phyloP scores from a whole-genome alignment of 1,140 invertebrate species.

The Thaumetopoea pityocampa region DNA sequence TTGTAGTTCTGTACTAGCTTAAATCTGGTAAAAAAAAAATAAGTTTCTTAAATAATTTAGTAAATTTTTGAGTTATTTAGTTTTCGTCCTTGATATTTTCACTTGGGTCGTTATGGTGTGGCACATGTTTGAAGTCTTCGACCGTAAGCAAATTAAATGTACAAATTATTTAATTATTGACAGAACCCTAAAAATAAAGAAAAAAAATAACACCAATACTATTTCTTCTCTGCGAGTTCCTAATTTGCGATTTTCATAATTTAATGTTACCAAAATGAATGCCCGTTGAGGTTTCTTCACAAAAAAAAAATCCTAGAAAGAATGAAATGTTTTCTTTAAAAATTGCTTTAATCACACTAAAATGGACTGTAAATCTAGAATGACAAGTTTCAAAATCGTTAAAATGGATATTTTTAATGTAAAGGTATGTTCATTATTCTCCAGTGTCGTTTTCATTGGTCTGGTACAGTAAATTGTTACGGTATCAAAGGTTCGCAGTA shows the following conservation, averaged over 20 bases:
- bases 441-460: no score
- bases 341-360: slow-evolving; percentile 27
- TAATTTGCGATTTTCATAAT: slow-evolving; percentile 51
- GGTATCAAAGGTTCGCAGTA: no score
- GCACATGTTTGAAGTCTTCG: no score
- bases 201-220: slow-evolving; percentile 29
- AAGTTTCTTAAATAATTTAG: no score
- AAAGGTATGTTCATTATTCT: slow-evolving; percentile 44
- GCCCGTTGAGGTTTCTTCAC: slow-evolving; percentile 29
- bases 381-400: slow-evolving; percentile 21
- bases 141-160: no score
- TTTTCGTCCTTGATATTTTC: no score
- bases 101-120: no score
- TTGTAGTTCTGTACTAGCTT: no score
- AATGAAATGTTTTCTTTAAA: slow-evolving; percentile 25
- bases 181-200: slow-evolving; percentile 18
- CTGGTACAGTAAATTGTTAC: no score
- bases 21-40: no score
- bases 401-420: slow-evolving; percentile 26
- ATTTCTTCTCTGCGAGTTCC: slow-evolving; percentile 27
- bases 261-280: slow-evolving; percentile 49
- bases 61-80: no score
- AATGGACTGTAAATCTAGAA: slow-evolving; percentile 20
- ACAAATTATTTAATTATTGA: no score
- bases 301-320: slow-evolving; percentile 31